These are phyloP conservation scores for Motacilla alba DNA, from an alignment of 2,113 vertebrate genomes.

Conservation along the genomic window DNA sequence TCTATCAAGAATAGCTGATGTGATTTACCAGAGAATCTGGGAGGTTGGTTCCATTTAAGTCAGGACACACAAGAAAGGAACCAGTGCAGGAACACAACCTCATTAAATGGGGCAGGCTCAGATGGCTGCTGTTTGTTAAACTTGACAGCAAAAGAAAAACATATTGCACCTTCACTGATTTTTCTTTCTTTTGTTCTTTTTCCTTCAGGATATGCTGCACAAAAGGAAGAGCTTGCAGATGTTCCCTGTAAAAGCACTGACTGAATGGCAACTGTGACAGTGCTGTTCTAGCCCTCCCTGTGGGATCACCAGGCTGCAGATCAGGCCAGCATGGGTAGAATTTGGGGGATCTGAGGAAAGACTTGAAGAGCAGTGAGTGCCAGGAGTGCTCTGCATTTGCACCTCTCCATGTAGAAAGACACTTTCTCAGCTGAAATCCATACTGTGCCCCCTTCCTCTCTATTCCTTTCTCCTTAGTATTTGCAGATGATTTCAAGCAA, in stretches of 20 bases:
- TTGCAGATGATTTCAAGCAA: slow-evolving; percentile 34
- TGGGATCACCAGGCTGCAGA: neutral
- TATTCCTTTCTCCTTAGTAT: neutral
- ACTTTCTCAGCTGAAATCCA: neutral
- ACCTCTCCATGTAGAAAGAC: neutral
- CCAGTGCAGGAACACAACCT: neutral
- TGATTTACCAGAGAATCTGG: neutral
- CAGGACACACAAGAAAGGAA: neutral
- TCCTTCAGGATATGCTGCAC: neutral
- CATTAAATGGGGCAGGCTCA: neutral
- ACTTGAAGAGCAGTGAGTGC: neutral
- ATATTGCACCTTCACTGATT: neutral
- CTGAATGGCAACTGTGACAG: neutral
- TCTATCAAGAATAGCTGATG: neutral
- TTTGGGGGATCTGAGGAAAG: neutral
- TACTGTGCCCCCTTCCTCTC: neutral
- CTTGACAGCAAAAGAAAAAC: neutral
- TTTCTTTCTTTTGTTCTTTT: neutral
- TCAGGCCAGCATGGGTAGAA: neutral
- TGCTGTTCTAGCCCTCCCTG: neutral
- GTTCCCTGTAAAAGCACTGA: neutral
- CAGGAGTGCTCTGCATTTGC: neutral
- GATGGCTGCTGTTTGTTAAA: neutral
- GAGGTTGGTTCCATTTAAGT: neutral
- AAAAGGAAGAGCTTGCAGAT: neutral